Evolutionary conservation across 2,888 invertebrate genomes (phyloP), one percentile per base, ranked within the genome.

Genomic region (Teleogryllus oceanicus): DNA sequence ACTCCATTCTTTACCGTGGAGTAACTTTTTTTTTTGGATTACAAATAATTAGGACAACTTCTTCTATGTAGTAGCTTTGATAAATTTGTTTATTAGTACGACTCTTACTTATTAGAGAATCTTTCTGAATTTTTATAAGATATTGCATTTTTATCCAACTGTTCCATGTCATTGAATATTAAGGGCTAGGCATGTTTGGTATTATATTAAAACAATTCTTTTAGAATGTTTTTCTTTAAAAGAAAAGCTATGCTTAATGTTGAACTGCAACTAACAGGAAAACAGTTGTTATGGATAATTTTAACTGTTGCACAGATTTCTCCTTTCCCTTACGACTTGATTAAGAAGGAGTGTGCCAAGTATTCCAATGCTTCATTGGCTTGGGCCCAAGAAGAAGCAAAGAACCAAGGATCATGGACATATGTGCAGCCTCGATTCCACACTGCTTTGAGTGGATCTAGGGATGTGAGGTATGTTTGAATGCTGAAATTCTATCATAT

Each of bases 331-430:
- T 97, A 94, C 88, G 97, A 98, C 87, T 88, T 94, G 86, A 91
- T 97, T 83, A 94, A 94, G 88, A 90, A 91, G 49, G 96, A 97
- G 88, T 91, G 94, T 83, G 91, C 91, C 77, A 94, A 93, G 87
- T 97, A 96, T 88, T 92, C 95, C 8, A 93, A 94, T 85, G 97
- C 97, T 2, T 90, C 92, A 85, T 87, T 98, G 76, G 88, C 91
- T 78, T 98, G 96, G 96, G 92, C 93, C 79, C 98, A 98, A 89
- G 98, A 98, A 88, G 98, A 98, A 86, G 97, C 96, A 88, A 98
- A 98, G 89, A 97, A 97, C 89, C 93, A 92, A 88, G 98, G 98
- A 82, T 91, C 93, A 13, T 98, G 97, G 97, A 90, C 91, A 78
- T 97, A 96, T 87, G 92, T 97, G 80, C 94, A 96, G 87, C 96